Base-by-base conservation (phyloP, 1,140 invertebrate species). In the Sitophilus oryzae region DNA sequence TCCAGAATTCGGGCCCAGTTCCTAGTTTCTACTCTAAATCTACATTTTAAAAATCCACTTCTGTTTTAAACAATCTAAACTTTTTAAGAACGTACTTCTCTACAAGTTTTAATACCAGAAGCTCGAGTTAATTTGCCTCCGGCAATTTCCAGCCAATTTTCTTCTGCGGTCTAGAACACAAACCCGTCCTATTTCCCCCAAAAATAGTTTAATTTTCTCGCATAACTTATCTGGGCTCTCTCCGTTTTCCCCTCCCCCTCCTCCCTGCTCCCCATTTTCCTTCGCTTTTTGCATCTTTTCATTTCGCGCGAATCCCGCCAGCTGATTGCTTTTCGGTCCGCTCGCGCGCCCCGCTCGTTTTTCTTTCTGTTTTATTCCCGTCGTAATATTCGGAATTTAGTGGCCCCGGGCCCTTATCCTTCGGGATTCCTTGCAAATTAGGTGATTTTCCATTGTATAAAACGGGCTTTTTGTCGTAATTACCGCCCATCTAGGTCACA, bases 321-420 rank as follows among this genome's bases (percentile, higher is more conserved):
- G 5, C 25, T 30, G 25, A 30, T 30, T 30, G 25, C 25, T 30
- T 30, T 30, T 11, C 11, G 25, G 25, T 30, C 25, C 25, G n/a
- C n/a, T n/a, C n/a, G n/a, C 11, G 25, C 5, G 11, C 5, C 25
- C 11, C 25, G 25, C 5, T 30, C 25, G 25, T 30, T 30, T 30
- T 30, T 30, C 25, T 30, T 30, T 11, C 25, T 11, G 25, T 30
- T 30, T 30, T 30, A 30, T 30, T 30, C 25, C 25, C 25, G 25
- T 30, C 25, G 25, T 30, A 40, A 40, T 40, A 40, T 40, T 40
- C 18, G 18, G n/a, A 40, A 40, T 40, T 40, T 15, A 40, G 18
- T 18, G 18, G 5, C 18, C 14, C 14, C 18, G 18, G 14, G 18
- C 25, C 25, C 25, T 30, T 30, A 30, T 30, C 25, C 25, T 11